Conservation (phyloP, 2,888 invertebrate genomes). For the Homarus gammarus region DNA sequence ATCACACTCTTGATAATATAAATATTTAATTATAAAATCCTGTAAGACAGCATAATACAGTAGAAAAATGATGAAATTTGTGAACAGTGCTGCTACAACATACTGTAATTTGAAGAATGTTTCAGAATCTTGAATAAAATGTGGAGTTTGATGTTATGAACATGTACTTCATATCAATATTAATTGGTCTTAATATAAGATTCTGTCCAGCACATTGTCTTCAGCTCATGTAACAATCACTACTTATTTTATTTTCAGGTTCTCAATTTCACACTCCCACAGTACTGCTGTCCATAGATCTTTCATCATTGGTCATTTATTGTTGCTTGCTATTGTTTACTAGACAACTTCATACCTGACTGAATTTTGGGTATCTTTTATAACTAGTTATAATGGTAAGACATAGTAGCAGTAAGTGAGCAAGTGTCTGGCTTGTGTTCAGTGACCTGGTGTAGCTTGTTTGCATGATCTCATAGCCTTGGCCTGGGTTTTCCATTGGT, state of each 20-base stretch:
- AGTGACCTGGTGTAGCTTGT: slow-evolving; percentile 44
- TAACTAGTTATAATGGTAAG: not conserved
- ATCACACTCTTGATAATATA: no score
- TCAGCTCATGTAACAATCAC: not conserved
- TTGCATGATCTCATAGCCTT: slow-evolving; percentile 29
- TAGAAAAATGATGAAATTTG: slow-evolving; percentile 11
- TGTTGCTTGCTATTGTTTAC: slow-evolving; percentile 19
- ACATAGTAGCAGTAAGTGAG: slow-evolving; percentile 25
- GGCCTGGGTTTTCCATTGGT: slow-evolving; percentile 2
- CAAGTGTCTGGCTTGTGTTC: slow-evolving; percentile 23
- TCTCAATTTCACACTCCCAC: not conserved
- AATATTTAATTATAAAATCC: not conserved
- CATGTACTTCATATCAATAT: not conserved
- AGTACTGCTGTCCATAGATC: not conserved
- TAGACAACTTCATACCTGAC: not conserved
- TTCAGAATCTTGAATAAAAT: slow-evolving; percentile 1
- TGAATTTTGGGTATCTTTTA: not conserved
- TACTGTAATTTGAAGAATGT: not conserved
- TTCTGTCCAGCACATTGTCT: not conserved
- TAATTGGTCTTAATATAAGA: not conserved
- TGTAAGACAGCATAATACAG: slow-evolving; percentile 36
- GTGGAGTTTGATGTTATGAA: not conserved
- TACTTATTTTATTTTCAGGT: not conserved
- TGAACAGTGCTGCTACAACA: slow-evolving; percentile 45
- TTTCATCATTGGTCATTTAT: slow-evolving; percentile 19